A percentile compares a stretch with the other conserved stretches of the same genome.
phyloP scores from a whole-genome alignment of 1,140 invertebrate genomes.

The Sminthurides bifidus region DNA sequence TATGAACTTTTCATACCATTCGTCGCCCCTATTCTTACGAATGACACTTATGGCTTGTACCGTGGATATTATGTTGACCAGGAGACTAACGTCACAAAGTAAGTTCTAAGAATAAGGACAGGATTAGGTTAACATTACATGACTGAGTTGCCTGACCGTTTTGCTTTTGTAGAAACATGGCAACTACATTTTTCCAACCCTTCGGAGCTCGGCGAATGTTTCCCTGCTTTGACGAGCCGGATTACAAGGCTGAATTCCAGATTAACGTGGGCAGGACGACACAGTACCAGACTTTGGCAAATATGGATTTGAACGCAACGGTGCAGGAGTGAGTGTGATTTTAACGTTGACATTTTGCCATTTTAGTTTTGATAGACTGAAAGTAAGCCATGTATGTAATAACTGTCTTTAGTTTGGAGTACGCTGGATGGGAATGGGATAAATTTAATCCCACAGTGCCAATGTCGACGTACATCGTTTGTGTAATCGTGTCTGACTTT shows the following conservation, averaged over 20 bases:
- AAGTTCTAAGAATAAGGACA: not conserved
- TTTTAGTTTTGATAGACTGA: not conserved
- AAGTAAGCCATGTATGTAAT: not conserved
- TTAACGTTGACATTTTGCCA: not conserved
- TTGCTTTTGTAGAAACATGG: conserved; percentile 53
- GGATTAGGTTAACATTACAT: not conserved
- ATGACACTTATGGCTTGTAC: conserved; percentile 60
- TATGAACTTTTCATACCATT: conserved; percentile 61
- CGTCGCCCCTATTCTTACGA: conserved; percentile 28
- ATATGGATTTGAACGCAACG: conserved; percentile 9
- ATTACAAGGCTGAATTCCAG: conserved; percentile 50
- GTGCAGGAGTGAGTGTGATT: conserved; percentile 8
- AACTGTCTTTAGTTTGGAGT: not conserved
- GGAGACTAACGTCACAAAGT: conserved; percentile 26
- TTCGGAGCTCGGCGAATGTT: conserved; percentile 78
- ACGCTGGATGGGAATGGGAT: conserved; percentile 13
- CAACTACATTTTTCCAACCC: conserved; percentile 79
- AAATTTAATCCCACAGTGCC: conserved; percentile 13
- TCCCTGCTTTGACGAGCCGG: conserved; percentile 88
- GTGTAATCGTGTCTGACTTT: conserved; percentile 19
- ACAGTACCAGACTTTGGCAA: conserved; percentile 10
- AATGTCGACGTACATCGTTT: conserved; percentile 22
- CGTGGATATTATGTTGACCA: conserved; percentile 60
- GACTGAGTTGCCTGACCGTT: not conserved
- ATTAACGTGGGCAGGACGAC: conserved; percentile 3